Base-by-base conservation (phyloP, 2,113 vertebrate genomes). In the Limanda limanda region DNA sequence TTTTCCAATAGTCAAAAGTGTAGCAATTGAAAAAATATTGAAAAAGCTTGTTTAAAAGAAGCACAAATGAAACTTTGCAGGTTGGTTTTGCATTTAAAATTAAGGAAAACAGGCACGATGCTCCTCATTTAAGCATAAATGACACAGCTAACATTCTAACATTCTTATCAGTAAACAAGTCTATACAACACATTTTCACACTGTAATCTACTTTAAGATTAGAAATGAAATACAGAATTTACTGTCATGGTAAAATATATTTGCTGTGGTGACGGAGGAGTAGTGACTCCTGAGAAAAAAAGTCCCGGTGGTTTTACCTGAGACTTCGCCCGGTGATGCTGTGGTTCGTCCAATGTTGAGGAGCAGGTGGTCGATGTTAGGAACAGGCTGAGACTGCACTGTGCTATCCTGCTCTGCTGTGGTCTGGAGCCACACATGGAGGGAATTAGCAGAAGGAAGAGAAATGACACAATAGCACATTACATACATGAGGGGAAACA, bases 351-450 rank as follows among this genome's bases (percentile, higher is more conserved):
- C 97, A 81, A 99, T 99, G 96, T 99, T 99, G 91, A 95, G 96
- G 93, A 99, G 97, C 93, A 99, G 96, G 92, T 99, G 98, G 95
- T 99, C 97, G 90, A 99, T 99, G 94, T 98, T 99, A 90, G 98
- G 98, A 94, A 99, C 96, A 91, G 98, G 98, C 95, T 99, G 98
- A 88, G 96, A 97, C 78, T 98, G 96, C 94, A 99, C 97, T 72
- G 98, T 97, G 93, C 91, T 96, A 83, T 97, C 97, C 91, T 99
- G 96, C 95, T 97, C 97, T 57, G 95, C 94, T 86, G 96, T 73
- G 89, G 97, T 97, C 98, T 99, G 95, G 3, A 72, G 92, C 88
- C 94, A 92, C 45, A 55, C 21, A 6, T 0, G 20, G 52, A 68
- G 45, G 35, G 23, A 67, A n/a, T 7, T 25, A 20, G 2, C 21